Conservation (phyloP, 2,113 vertebrate genomes). For the Siniperca knerii region DNA sequence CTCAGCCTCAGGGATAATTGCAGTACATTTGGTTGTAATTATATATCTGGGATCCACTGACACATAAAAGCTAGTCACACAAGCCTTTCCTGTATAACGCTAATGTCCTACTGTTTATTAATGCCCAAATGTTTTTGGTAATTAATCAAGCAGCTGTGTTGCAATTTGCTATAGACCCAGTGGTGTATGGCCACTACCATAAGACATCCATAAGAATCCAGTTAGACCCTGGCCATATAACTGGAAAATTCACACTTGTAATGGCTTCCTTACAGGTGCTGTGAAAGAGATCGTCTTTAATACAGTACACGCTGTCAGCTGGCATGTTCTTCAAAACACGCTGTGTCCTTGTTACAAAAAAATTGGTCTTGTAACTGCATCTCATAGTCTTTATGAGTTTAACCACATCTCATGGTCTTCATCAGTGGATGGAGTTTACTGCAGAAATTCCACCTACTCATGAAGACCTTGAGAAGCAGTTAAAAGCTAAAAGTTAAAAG, state of each 20-base stretch:
- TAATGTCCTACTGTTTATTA: conserved; percentile 36
- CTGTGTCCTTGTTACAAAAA: neutral
- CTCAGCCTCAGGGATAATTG: conserved; percentile 45
- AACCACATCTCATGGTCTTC: neutral
- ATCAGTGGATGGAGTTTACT: neutral
- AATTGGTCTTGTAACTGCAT: neutral
- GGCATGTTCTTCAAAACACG: neutral
- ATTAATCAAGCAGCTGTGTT: conserved; percentile 43
- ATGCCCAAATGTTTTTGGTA: conserved; percentile 18
- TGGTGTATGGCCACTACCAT: neutral
- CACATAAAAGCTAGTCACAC: conserved; percentile 50
- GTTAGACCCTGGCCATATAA: neutral
- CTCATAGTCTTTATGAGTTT: too few relatives aligned
- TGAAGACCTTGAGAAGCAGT: neutral
- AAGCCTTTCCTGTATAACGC: conserved; percentile 39
- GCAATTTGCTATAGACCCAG: neutral
- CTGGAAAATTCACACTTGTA: neutral
- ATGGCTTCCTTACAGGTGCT: neutral
- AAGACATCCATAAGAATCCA: neutral
- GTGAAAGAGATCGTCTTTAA: neutral
- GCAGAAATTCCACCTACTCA: neutral
- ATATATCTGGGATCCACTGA: conserved; percentile 57
- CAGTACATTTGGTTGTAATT: conserved; percentile 58
- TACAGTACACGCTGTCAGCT: neutral
- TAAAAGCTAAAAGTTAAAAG: neutral